These are phyloP conservation scores for Geophilus truncorum DNA, from an alignment of 2,888 invertebrate species.

Conservation along the genomic window DNA sequence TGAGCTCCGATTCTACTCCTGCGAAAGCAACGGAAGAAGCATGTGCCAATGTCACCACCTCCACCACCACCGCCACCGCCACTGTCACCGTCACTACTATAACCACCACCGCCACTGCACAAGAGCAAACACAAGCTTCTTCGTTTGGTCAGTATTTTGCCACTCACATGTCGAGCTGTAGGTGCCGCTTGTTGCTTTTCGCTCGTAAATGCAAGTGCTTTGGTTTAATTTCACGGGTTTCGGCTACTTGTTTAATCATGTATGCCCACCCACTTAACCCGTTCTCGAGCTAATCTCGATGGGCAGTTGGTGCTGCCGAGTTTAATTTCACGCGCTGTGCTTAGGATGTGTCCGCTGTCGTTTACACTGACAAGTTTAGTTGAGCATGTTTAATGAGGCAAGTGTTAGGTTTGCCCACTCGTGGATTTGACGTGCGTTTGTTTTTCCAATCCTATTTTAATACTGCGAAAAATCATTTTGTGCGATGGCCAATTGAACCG, in stretches of 20 bases:
- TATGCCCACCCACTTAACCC: slow-evolving; percentile 8
- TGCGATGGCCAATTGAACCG: too few species aligned
- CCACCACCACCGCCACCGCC: slow-evolving; percentile 28
- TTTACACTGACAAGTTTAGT: slow-evolving; percentile 10
- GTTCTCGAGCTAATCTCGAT: slow-evolving; percentile 18
- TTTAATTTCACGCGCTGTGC: slow-evolving; percentile 23
- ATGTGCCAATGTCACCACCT: not conserved
- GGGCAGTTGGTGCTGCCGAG: slow-evolving; percentile 7
- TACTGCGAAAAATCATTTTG: too few species aligned
- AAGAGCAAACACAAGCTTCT: slow-evolving; percentile 31
- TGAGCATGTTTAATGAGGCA: slow-evolving; percentile 16
- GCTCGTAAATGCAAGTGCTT: not conserved
- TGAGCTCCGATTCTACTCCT: slow-evolving; percentile 35
- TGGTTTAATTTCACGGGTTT: slow-evolving; percentile 11
- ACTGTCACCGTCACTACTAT: not conserved
- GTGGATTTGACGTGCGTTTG: not conserved
- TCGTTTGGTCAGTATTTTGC: slow-evolving; percentile 35
- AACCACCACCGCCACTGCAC: not conserved
- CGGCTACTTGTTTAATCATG: slow-evolving; percentile 6
- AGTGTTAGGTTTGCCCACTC: not conserved
- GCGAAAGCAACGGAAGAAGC: slow-evolving; percentile 31
- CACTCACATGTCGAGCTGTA: not conserved
- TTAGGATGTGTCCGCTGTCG: slow-evolving; percentile 5
- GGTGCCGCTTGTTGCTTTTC: not conserved
- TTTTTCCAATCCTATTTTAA: not conserved